These are phyloP conservation scores for Microplitis demolitor DNA, from an alignment of 1,140 invertebrate species.

Conservation along the genomic window DNA sequence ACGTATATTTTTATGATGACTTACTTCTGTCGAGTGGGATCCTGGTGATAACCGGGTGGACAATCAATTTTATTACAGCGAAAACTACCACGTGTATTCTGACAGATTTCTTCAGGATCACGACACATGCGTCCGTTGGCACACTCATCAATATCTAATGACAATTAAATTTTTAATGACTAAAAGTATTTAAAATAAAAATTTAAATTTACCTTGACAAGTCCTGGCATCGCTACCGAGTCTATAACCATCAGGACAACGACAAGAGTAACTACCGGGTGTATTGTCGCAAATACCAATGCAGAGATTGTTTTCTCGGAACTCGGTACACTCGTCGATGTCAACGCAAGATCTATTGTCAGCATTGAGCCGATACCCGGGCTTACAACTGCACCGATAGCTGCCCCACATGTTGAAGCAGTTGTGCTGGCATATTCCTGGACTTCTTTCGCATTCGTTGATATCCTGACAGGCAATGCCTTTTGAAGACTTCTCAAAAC, in stretches of 20 bases:
- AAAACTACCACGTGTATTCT: conserved; percentile 87
- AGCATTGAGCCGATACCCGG: conserved; percentile 71
- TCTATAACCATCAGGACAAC: conserved; percentile 84
- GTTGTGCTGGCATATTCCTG: conserved; percentile 79
- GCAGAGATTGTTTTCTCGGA: conserved; percentile 74
- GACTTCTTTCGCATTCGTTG: conserved; percentile 68
- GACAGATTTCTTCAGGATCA: conserved; percentile 77
- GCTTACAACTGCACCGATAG: conserved; percentile 77
- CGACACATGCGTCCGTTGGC: conserved; percentile 66
- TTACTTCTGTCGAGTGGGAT: conserved; percentile 77
- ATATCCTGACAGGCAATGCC: conserved; percentile 68
- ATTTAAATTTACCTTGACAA: conserved; percentile 70
- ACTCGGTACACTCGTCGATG: conserved; percentile 84
- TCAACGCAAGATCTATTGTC: conserved; percentile 84
- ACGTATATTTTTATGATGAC: conserved; percentile 33
- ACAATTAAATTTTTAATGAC: neutral
- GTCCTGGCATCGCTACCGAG: conserved; percentile 71
- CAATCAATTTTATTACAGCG: conserved; percentile 87
- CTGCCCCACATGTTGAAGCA: conserved; percentile 85
- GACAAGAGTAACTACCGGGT: conserved; percentile 84
- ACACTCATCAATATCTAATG: conserved; percentile 88
- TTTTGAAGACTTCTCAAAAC: conserved; percentile 69
- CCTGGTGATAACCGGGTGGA: conserved; percentile 78
- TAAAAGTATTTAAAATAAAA: neutral
- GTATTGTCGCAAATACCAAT: conserved; percentile 87